A percentile compares a stretch with the other conserved stretches of the same genome.
Conservation (phyloP, 2,888 invertebrate genomes). For the Panorpa germanica region DNA sequence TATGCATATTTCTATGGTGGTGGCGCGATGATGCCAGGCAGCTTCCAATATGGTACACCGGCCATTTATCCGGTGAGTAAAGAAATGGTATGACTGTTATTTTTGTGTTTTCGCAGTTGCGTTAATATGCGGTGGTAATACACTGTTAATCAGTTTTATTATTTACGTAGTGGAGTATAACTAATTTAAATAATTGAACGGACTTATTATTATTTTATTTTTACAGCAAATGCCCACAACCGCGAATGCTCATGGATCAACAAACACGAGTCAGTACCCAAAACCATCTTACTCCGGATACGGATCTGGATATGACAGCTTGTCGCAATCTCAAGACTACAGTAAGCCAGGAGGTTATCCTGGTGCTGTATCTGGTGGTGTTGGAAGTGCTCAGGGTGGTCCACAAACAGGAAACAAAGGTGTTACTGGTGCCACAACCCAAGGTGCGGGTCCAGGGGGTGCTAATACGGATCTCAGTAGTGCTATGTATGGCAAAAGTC, state of each 20-base stretch:
- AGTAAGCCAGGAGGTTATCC: slow-evolving; percentile 25
- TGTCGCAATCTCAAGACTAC: slow-evolving; percentile 24
- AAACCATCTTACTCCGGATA: slow-evolving; percentile 40
- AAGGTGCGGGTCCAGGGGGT: slow-evolving; percentile 29
- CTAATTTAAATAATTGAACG: background rate
- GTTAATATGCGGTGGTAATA: too few species aligned
- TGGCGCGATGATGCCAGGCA: slow-evolving; percentile 42
- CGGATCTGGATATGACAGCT: slow-evolving; percentile 41
- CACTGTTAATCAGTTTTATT: too few species aligned
- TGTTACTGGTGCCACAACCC: slow-evolving; percentile 27
- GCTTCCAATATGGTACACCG: slow-evolving; percentile 49
- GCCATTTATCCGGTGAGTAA: slow-evolving; percentile 46
- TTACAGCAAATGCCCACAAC: slow-evolving; percentile 48
- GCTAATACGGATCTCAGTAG: slow-evolving; percentile 60
- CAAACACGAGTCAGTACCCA: slow-evolving; percentile 49
- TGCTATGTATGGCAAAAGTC: slow-evolving; percentile 75
- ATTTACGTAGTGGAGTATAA: background rate
- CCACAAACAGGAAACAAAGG: slow-evolving; percentile 25
- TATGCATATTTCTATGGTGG: slow-evolving; percentile 45
- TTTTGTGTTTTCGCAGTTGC: too few species aligned
- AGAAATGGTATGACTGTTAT: too few species aligned
- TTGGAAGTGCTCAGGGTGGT: too few species aligned
- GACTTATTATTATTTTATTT: slow-evolving; percentile 9
- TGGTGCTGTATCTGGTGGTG: slow-evolving; percentile 21
- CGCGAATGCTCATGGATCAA: slow-evolving; percentile 48